A percentile compares a stretch with the other conserved stretches of the same genome.
phyloP scores from a whole-genome alignment of 2,113 vertebrate species.

The Dinomys branickii region DNA sequence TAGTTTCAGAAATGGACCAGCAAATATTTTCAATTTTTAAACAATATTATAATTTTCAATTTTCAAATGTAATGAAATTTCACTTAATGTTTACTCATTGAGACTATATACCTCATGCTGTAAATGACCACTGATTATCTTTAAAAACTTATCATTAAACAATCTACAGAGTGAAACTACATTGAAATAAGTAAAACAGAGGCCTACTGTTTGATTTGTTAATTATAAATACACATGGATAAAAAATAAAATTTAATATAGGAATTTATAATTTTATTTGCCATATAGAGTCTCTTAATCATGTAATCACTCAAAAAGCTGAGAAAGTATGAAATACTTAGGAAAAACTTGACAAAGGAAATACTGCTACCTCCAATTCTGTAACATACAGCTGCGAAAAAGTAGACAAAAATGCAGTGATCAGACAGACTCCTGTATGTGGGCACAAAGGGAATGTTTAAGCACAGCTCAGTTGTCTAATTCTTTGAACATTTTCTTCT shows the following conservation, averaged over 20 bases:
- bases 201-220: not conserved
- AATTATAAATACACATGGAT: not conserved
- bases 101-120: not conserved
- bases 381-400: not conserved
- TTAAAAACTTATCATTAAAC: not conserved
- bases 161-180: not conserved
- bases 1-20: not conserved
- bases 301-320: not conserved
- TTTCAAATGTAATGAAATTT: not conserved
- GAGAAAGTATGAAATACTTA: not conserved
- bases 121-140: not conserved
- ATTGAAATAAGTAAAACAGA: not conserved
- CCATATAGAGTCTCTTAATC: not conserved
- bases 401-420: not conserved
- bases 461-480: not conserved
- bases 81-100: not conserved
- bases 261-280: not conserved
- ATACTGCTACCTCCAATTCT: not conserved
- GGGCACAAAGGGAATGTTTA: not conserved
- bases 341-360: not conserved
- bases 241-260: not conserved
- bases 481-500: not conserved
- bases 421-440: not conserved
- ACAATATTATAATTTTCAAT: not conserved
- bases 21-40: not conserved